Base-by-base conservation (phyloP, 2,888 invertebrate species). In the Hemithea aestivaria region DNA sequence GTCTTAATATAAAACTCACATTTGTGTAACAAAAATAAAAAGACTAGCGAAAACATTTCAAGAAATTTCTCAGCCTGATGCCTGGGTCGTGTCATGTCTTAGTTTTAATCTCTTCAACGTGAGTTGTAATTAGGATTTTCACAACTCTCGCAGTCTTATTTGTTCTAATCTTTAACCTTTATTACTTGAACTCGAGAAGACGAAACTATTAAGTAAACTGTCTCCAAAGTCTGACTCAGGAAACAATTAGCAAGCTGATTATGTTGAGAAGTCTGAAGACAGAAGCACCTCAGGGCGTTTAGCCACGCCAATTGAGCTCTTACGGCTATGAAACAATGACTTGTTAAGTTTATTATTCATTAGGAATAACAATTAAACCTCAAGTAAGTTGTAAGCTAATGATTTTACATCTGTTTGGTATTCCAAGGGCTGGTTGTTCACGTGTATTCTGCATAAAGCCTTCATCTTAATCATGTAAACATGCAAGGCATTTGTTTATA, bases 381-480 rank as follows among this genome's bases (percentile, higher is more conserved):
- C 24, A 7, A 22, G 10, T 33, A 40, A 32, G 35, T 35, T 35
- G 54, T 51, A 38, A 53, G 37, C 47, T 48, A 46, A 47, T 51
- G 44, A 50, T 45, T 48, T 47, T 31, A 40, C 32, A 27, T 28
- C 40, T 58, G 50, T 57, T 66, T 61, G 51, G 51, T 48, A 64
- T 65, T 66, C 61, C 50, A 58, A 58, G 45, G 52, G 56, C 52
- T 42, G 45, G 29, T 38, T 20, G 32, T 40, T 39, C 38, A 51
- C 47, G 42, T 35, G 47, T 48, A 16, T 16, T 16, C 40, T 40
- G 53, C 45, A 52, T 58, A 53, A 60, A 56, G 37, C 45, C 43
- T 58, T 45, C 51, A 53, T 59, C 51, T 49, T 51, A 57, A 47
- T 43, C 35, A 25, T n/a, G 34, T 30, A 31, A 40, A 37, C 39